These are phyloP conservation scores for Hestina assimilis DNA, from an alignment of 1,140 invertebrate genomes.

Conservation along the genomic window DNA sequence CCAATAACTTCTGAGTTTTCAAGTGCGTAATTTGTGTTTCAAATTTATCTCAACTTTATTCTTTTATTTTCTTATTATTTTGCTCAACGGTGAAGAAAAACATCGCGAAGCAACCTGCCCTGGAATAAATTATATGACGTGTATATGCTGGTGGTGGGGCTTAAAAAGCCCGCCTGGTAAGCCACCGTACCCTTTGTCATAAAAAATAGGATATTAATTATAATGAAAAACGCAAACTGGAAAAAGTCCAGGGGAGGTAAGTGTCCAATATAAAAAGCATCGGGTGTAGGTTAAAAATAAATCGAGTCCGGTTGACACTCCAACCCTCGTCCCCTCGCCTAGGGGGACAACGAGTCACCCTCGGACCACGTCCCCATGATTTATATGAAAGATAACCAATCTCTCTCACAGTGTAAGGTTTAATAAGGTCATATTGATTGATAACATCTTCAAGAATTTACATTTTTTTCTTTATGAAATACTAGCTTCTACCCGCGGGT, in stretches of 20 bases:
- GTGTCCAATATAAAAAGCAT: conserved; percentile 2
- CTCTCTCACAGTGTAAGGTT: not conserved
- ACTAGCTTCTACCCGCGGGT: too few species aligned
- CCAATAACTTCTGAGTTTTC: too few species aligned
- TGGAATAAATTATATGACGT: too few species aligned
- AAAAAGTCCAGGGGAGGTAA: not conserved
- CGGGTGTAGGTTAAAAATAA: conserved; percentile 8
- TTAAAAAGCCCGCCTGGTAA: too few species aligned
- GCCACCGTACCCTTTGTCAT: too few species aligned
- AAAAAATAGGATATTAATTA: not conserved
- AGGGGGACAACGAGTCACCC: not conserved
- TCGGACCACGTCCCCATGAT: not conserved
- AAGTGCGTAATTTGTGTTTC: too few species aligned
- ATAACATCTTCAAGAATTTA: not conserved
- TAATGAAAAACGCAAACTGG: not conserved
- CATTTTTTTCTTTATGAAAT: not conserved
- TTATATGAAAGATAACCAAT: conserved; percentile 3
- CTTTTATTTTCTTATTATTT: too few species aligned
- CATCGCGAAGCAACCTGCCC: too few species aligned
- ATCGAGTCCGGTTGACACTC: not conserved
- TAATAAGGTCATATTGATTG: not conserved
- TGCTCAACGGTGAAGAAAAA: too few species aligned
- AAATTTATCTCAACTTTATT: too few species aligned
- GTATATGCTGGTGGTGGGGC: too few species aligned
- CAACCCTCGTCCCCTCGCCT: not conserved